Conservation (phyloP, 2,797 vertebrate genomes). For the Silurus aristotelis region DNA sequence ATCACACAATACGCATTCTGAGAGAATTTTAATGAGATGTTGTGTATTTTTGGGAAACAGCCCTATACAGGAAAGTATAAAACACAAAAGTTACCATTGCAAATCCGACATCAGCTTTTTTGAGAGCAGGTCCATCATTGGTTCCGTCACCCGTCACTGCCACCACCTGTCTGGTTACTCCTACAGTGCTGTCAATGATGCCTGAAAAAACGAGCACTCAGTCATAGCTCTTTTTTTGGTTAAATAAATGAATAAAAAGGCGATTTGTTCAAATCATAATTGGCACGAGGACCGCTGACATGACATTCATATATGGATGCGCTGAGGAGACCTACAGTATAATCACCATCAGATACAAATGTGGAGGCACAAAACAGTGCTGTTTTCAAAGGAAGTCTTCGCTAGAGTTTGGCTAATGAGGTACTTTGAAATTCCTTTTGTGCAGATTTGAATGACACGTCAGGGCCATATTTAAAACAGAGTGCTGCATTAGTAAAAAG, state of each 20-base stretch:
- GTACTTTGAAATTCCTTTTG: constrained; percentile 4
- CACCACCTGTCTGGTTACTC: constrained; percentile 92
- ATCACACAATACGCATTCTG: constrained; percentile 20
- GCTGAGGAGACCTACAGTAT: background rate
- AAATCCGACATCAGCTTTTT: constrained; percentile 97
- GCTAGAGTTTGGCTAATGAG: constrained; percentile 4
- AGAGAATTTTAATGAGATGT: background rate
- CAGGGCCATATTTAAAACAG: background rate
- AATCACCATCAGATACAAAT: background rate
- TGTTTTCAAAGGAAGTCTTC: background rate
- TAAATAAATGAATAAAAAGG: background rate
- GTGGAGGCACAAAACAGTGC: background rate
- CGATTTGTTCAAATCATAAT: background rate
- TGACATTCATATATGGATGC: background rate
- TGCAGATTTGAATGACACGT: background rate
- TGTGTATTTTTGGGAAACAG: background rate
- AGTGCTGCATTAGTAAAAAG: background rate
- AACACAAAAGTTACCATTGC: constrained; percentile 85
- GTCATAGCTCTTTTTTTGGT: background rate
- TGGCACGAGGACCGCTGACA: background rate
- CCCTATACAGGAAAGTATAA: background rate
- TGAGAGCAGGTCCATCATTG: constrained; percentile 94
- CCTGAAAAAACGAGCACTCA: constrained; percentile 70
- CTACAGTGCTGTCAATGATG: constrained; percentile 94
- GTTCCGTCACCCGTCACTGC: constrained; percentile 97